phyloP scores from a whole-genome alignment of 2,888 invertebrate species.

The Hedychridium roseum region DNA sequence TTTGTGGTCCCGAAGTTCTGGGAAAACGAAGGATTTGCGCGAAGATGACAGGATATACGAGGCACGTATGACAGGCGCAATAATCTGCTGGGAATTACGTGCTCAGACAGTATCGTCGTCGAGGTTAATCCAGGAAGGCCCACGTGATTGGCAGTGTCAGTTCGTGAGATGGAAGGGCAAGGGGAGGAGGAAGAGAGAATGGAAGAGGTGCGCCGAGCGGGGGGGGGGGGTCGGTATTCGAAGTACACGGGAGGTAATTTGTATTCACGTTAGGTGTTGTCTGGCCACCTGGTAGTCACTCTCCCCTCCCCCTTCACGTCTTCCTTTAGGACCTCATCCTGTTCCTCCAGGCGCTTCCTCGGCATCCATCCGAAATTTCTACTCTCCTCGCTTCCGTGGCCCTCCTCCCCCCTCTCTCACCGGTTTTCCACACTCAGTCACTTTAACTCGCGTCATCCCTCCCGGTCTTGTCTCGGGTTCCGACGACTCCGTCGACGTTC shows the following conservation, averaged over 20 bases:
- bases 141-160: slow-evolving; percentile 46
- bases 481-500: slow-evolving; percentile 24
- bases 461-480: slow-evolving; percentile 33
- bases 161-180: slow-evolving; percentile 26
- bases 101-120: slow-evolving; percentile 27
- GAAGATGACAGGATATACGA: slow-evolving; percentile 8
- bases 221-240: slow-evolving; percentile 33
- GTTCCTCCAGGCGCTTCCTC: not conserved
- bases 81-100: slow-evolving; percentile 45
- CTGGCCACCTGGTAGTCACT: slow-evolving; percentile 50
- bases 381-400: slow-evolving; percentile 16
- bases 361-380: slow-evolving; percentile 18
- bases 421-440: slow-evolving; percentile 13
- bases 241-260: slow-evolving; percentile 47
- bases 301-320: slow-evolving; percentile 13
- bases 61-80: slow-evolving; percentile 21
- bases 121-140: slow-evolving; percentile 42
- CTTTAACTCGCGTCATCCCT: slow-evolving; percentile 21
- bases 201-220: slow-evolving; percentile 22
- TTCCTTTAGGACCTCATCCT: slow-evolving; percentile 5
- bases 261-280: slow-evolving; percentile 56
- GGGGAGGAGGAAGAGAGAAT: not conserved
- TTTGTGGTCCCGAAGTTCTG: not conserved
- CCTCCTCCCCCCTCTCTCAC: slow-evolving; percentile 5
- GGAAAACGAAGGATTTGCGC: slow-evolving; percentile 5